Base-by-base conservation (phyloP, 2,888 invertebrate genomes). In the Hedya salicella region DNA sequence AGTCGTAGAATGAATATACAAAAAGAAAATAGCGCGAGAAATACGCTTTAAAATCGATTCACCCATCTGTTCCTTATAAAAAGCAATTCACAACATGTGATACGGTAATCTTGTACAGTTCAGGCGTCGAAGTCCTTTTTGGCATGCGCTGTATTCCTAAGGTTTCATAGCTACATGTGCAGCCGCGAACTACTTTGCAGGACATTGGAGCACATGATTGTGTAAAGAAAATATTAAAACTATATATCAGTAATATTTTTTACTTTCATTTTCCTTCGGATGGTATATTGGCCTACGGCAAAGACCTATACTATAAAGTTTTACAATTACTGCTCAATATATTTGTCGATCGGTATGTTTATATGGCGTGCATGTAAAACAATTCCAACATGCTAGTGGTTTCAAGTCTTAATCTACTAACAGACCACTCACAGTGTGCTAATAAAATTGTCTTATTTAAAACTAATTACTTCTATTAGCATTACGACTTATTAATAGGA, bases 111-210 rank as follows among this genome's bases (percentile, higher is more conserved):
- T 25, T 44, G 16, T 8, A 14, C 13, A n/a, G 13, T 6, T 11
- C 6, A 25, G 25, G n/a, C 13, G 11, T 32, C 11, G 48, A 30
- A 4, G 63, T 44, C 42, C 17, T 53, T 65, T 57, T 46, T 46
- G 19, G 16, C n/a, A 3, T 30, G 17, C 79, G 81, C 72, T 73
- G 61, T 72, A 76, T 75, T 82, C 75, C 73, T 85, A 85, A 69
- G 80, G 83, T 78, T 83, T 85, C 79, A 71, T 78, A 78, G 73
- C 52, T 42, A 66, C 70, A 70, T 60, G 64, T 64, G 69, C 63
- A 69, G 72, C 17, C 25, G 6, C 67, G 69, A 72, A 73, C 70
- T 70, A 74, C 68, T 72, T 60, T 70, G 64, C 63, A 54, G 66
- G 16, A 69, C 17, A 62, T 36, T 25, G 36, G 14, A 14, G 40